Evolutionary conservation across 2,797 vertebrate species (phyloP), one percentile per base, ranked within the genome.

Genomic region (Sebastes melanostomus): DNA sequence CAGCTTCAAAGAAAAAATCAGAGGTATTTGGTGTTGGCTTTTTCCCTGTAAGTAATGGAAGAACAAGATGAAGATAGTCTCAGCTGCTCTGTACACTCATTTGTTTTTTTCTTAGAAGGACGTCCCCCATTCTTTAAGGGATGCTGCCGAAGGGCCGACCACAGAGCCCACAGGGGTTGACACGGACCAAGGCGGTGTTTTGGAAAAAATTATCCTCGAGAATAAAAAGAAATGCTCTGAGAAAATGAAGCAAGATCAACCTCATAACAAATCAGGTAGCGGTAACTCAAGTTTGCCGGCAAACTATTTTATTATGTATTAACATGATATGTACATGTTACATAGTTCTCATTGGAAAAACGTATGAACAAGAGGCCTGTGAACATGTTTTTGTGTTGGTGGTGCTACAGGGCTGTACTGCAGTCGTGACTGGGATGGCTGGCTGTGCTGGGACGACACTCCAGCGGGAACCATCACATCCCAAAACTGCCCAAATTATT

Each of bases 381-480:
- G 52, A 42, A 71, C 10, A 9, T 63, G 25, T 61, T 1, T 30
- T 8, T 58, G 29, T n/a, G 24, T 30, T 38, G 36, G 38, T 61
- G 59, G 22, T 66, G 72, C 50, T 50, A 54, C 78, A 99, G 98
- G 96, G 66, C 82, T 75, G 1, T 96, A 94, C 82, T 99, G 98
- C 90, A 96, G 96, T 81, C 95, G 97, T 8, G 97, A 95, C 0
- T 99, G 98, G 98, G 98, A 99, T 0, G 98, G 98, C 24, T 98
- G 97, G 97, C 72, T 98, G 32, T 99, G 98, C 86, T 99, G 98
- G 98, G 97, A 97, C 0, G 97, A 98, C 32, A 97, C 98, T 0
- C 96, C 96, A 0, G 97, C 96, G 5, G 97, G 97, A 77, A 95
- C 83, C 0, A 66, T 91, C 1, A 89, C 94, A 20, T 93, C 91